Conservation (phyloP, 2,797 vertebrate species). For the Lagocephalus sceleratus region DNA sequence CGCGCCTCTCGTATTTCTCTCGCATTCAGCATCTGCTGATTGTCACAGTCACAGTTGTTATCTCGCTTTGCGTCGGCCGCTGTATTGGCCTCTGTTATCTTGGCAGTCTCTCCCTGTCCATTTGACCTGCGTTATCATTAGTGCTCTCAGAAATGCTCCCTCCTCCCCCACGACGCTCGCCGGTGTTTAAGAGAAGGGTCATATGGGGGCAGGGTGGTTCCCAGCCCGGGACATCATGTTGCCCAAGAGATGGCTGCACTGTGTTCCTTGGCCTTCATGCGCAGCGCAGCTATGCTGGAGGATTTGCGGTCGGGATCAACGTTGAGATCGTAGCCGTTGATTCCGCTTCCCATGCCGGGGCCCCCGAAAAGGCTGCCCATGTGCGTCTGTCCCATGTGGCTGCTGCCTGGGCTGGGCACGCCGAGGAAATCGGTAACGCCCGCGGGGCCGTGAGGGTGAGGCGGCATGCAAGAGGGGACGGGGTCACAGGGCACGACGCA, state of each 20-base stretch:
- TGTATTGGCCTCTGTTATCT: conserved; percentile 59
- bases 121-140: conserved; percentile 72
- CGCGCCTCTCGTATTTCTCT: conserved; percentile 43
- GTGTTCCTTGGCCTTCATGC: conserved; percentile 99
- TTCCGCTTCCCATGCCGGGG: conserved; percentile 82
- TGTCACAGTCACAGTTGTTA: conserved; percentile 62
- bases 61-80: conserved; percentile 46
- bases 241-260: conserved; percentile 99
- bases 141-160: conserved; percentile 59
- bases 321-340: conserved; percentile 96
- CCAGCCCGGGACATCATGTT: conserved; percentile 69
- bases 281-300: conserved; percentile 95
- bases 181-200: conserved; percentile 39
- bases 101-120: conserved; percentile 60
- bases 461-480: conserved; percentile 95
- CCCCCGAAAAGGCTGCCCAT: conserved; percentile 94
- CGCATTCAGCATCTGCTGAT: conserved; percentile 61
- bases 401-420: conserved; percentile 81
- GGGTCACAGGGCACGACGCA: conserved; percentile 96
- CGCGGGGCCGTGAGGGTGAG: conserved; percentile 86
- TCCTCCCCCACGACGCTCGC: conserved; percentile 47
- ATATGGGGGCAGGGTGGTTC: conserved; percentile 28
- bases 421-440: conserved; percentile 93
- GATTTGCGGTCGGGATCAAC: conserved; percentile 97
- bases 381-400: conserved; percentile 96